Conservation (phyloP, 2,113 vertebrate genomes). For the Sebastes fasciatus region DNA sequence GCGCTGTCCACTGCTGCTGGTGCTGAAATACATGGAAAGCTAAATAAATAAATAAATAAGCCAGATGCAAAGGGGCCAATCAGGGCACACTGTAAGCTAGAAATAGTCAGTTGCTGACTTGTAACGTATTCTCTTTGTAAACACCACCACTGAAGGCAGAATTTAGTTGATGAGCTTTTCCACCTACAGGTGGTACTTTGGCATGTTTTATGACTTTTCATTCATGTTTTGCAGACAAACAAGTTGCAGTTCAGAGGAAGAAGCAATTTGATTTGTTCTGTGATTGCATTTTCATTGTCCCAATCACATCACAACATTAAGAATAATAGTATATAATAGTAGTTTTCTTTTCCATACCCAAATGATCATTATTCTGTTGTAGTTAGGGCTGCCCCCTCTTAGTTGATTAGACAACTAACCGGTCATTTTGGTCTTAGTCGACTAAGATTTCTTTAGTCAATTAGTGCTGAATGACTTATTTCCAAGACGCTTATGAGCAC, state of each 20-base stretch:
- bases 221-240: neutral
- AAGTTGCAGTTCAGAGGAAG: neutral
- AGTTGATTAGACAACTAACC: too few relatives aligned
- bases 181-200: neutral
- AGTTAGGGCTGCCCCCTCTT: too few relatives aligned
- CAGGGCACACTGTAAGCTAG: too few relatives aligned
- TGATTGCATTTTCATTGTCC: neutral
- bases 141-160: neutral
- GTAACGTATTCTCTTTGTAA: neutral
- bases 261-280: neutral
- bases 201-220: neutral
- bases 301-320: neutral
- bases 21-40: constrained; percentile 39
- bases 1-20: constrained; percentile 40
- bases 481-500: too few relatives aligned
- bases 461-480: too few relatives aligned
- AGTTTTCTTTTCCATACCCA: too few relatives aligned
- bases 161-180: neutral
- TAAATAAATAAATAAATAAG: neutral
- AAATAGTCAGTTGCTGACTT: neutral
- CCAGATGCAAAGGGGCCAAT: neutral
- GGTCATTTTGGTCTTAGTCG: too few relatives aligned
- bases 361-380: too few relatives aligned
- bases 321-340: too few relatives aligned
- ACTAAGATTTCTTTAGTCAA: too few relatives aligned